Conservation (phyloP, 2,797 vertebrate species). For the Bryconaethiops microstoma region DNA sequence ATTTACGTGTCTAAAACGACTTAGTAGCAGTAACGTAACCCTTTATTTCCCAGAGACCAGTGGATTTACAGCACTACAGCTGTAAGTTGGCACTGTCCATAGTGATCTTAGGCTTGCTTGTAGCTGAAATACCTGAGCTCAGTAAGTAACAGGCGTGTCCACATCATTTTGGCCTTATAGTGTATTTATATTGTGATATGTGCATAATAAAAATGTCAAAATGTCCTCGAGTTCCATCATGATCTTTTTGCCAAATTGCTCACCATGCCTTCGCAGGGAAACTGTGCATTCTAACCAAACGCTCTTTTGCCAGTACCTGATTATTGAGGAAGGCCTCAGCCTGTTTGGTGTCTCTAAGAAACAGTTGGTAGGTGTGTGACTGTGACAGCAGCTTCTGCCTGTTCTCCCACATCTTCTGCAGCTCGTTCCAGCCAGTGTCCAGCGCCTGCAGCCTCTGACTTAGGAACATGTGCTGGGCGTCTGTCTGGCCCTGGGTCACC, state of each 20-base stretch:
- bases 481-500: conserved; percentile 96
- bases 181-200: too few relatives aligned
- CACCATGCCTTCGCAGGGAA: neutral
- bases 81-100: too few relatives aligned
- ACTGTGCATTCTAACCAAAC: conserved; percentile 38
- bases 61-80: too few relatives aligned
- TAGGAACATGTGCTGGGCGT: conserved; percentile 98
- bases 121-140: too few relatives aligned
- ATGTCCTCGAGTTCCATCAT: too few relatives aligned
- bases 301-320: conserved; percentile 71
- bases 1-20: too few relatives aligned
- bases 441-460: conserved; percentile 93
- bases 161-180: too few relatives aligned
- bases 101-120: too few relatives aligned
- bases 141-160: too few relatives aligned
- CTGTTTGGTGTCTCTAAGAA: conserved; percentile 86
- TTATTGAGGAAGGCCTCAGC: conserved; percentile 89
- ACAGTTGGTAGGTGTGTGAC: conserved; percentile 93
- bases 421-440: conserved; percentile 97
- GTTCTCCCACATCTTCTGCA: conserved; percentile 99
- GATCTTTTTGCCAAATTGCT: neutral
- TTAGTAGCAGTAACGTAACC: too few relatives aligned
- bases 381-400: conserved; percentile 94
- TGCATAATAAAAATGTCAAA: too few relatives aligned
- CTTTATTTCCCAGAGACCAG: too few relatives aligned